Evolutionary conservation across 1,140 invertebrate genomes (phyloP).

Genomic region (Tetramorium parvispinum): DNA sequence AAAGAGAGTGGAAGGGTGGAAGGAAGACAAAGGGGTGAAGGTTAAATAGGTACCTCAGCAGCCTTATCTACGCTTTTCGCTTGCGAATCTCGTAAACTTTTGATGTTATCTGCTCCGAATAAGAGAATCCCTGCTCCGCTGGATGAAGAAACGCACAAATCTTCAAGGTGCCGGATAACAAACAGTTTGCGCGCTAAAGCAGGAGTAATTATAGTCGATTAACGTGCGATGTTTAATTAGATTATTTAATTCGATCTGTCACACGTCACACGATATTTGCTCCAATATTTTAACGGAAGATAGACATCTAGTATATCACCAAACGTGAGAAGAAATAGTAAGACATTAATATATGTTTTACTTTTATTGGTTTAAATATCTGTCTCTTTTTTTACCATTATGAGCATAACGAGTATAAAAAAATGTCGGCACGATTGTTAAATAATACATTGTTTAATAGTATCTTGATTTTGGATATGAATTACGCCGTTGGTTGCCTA

Average conservation of each 20-base stretch:
- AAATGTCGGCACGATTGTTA: neutral
- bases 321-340: neutral
- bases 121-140: constrained; percentile 24
- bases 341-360: neutral
- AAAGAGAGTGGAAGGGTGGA: neutral
- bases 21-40: neutral
- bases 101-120: constrained; percentile 60
- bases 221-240: constrained; percentile 29
- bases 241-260: neutral
- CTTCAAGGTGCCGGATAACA: constrained; percentile 24
- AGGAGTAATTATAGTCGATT: constrained; percentile 25
- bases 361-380: neutral
- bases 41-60: constrained; percentile 28
- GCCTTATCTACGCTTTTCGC: constrained; percentile 59
- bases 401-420: neutral
- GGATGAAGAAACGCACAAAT: constrained; percentile 39
- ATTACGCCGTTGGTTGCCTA: neutral
- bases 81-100: constrained; percentile 64
- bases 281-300: neutral
- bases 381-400: neutral
- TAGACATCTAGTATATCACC: neutral
- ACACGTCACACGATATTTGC: neutral
- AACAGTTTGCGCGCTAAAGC: constrained; percentile 26
- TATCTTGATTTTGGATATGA: neutral
- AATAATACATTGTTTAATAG: constrained; percentile 21